Base-by-base conservation (phyloP, 2,113 vertebrate species). In the Synchiropus splendidus region DNA sequence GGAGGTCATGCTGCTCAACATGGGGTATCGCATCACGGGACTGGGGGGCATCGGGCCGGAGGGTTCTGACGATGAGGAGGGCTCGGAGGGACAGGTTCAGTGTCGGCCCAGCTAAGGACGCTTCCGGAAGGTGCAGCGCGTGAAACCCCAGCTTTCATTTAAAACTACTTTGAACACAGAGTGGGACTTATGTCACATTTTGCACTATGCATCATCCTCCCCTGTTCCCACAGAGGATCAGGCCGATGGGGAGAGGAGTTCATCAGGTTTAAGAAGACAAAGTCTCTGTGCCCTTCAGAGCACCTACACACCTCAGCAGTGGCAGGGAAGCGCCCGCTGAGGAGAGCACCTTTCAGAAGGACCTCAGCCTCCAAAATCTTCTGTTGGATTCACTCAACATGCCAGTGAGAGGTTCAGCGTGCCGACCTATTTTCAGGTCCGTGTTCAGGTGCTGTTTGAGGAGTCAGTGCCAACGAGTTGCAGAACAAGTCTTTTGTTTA, bases 1-100 rank as follows among this genome's bases (percentile, higher is more conserved):
- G 78, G 95, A 99, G 72, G 92, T 98, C 54, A 99, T 98, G 94
- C 79, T 99, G 77, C 86, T 97, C 12, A 97, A 99, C 87, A 99
- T 99, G 95, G 95, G 95, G 37, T 99, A 98, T 77, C 82, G 92
- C 74, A 98, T 98, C 81, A 93, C 92, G 1, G 92, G 94, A 72
- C 91, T 99, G 65, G 91, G 88, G 46, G 90, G 89, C 0, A 80
- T 85, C 0, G 91, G 91, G 2, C 80, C 88, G 0, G 92, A 90
- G 6, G 90, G 88, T 58, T 97, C 92, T 0, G 94, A 98, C 0
- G 94, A 98, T 0, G 95, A 99, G 76, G 90, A 94, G 83, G 90
- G 84, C 87, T 85, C 90, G 1, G 95, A 98, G 67, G 89, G 94
- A 71, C 93, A 97, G 77, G 92, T 98, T 47, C 94, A 98, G 69